phyloP scores from a whole-genome alignment of 2,888 invertebrate species.

The Dryomyza anilis region DNA sequence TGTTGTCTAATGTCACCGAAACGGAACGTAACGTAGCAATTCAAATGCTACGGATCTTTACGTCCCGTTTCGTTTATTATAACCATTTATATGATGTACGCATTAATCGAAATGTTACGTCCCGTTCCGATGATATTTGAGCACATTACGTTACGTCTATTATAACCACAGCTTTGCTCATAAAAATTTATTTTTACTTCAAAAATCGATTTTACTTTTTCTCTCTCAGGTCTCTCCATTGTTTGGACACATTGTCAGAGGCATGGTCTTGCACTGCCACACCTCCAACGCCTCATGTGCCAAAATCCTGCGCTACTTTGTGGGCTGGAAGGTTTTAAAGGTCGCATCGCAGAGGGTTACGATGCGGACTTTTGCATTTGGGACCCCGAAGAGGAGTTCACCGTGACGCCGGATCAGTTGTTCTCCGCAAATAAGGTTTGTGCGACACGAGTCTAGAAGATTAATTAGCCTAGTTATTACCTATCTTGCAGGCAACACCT shows the following conservation, averaged over 20 bases:
- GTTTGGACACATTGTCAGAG: conserved; percentile 71
- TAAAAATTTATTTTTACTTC: too few relatives aligned
- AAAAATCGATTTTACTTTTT: too few relatives aligned
- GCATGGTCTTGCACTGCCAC: conserved; percentile 64
- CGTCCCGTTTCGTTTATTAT: too few relatives aligned
- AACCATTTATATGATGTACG: too few relatives aligned
- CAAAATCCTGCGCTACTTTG: conserved; percentile 68
- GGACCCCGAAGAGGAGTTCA: conserved; percentile 69
- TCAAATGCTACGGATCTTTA: too few relatives aligned
- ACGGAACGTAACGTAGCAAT: too few relatives aligned
- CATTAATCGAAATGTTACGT: too few relatives aligned
- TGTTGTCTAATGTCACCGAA: too few relatives aligned
- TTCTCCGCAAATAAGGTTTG: conserved; percentile 71
- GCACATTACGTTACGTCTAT: too few relatives aligned
- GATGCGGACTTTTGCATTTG: conserved; percentile 78
- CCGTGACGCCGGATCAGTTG: conserved; percentile 66
- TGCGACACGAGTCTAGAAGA: not conserved
- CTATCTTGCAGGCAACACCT: conserved; percentile 67
- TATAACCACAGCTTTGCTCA: too few relatives aligned
- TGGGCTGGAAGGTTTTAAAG: conserved; percentile 68
- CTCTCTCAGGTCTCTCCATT: conserved; percentile 67
- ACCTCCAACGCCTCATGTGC: conserved; percentile 68
- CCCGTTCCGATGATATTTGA: too few relatives aligned
- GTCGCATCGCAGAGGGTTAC: conserved; percentile 66
- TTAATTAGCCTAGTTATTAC: too few relatives aligned